Percentiles rank a stretch among this genome's conserved stretches.
Evolutionary conservation across 1,140 invertebrate genomes (phyloP).

Genomic region (Stegodyphus dumicola): DNA sequence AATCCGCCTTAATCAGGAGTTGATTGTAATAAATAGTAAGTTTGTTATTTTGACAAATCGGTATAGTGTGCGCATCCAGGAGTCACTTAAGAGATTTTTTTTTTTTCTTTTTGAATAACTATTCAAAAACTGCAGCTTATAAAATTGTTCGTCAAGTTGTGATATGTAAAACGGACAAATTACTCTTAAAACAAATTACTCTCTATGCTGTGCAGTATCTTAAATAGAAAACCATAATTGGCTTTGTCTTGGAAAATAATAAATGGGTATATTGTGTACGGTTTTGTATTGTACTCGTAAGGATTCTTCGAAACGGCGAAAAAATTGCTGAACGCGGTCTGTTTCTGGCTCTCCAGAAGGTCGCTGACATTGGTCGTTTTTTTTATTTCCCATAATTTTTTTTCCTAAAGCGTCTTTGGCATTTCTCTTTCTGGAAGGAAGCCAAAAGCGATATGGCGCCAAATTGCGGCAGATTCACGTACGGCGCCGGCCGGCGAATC

Average conservation of each 20-base stretch:
- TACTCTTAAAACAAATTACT: too few relatives aligned
- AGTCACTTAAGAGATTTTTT: too few relatives aligned
- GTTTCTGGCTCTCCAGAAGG: background rate
- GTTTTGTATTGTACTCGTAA: background rate
- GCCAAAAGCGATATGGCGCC: slow-evolving; percentile 26
- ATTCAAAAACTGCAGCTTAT: too few relatives aligned
- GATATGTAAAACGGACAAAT: too few relatives aligned
- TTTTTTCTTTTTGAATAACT: too few relatives aligned
- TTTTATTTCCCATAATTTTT: background rate
- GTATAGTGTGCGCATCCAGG: too few relatives aligned
- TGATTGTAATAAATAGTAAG: too few relatives aligned
- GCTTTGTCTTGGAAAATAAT: background rate
- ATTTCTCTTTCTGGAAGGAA: background rate
- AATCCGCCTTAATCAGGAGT: too few relatives aligned
- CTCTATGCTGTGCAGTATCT: too few relatives aligned
- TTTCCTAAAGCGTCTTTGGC: background rate
- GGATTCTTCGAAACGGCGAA: background rate
- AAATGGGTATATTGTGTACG: background rate
- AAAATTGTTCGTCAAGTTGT: too few relatives aligned
- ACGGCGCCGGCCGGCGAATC: slow-evolving; percentile 7
- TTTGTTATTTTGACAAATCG: too few relatives aligned
- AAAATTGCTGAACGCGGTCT: background rate
- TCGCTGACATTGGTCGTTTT: slow-evolving; percentile 29
- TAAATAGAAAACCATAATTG: too few relatives aligned
- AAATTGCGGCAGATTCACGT: slow-evolving; percentile 1